Conservation (phyloP, 2,888 invertebrate genomes). For the Timema podura region DNA sequence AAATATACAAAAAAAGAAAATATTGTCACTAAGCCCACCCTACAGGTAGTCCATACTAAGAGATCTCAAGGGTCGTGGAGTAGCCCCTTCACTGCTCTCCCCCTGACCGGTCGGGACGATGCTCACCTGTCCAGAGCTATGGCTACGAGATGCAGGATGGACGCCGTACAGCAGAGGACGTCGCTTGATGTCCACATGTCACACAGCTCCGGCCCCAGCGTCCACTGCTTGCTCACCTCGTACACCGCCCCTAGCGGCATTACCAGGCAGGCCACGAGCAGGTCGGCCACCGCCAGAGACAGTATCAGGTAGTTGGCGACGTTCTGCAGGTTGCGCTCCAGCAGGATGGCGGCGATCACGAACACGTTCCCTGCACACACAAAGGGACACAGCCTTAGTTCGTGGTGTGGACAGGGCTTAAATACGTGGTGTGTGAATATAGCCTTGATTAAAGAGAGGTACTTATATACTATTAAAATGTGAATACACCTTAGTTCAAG, state of each 20-base stretch:
- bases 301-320: conserved; percentile 89
- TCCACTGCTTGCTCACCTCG: conserved; percentile 77
- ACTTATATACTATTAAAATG: no score
- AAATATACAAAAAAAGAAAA: no score
- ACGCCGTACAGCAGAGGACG: conserved; percentile 85
- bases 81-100: no score
- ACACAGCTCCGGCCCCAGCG: conserved; percentile 79
- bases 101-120: not conserved
- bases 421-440: no score
- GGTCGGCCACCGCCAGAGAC: conserved; percentile 86
- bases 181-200: conserved; percentile 94
- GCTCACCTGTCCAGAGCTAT: conserved; percentile 75
- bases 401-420: no score
- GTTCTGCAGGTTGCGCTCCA: conserved; percentile 81
- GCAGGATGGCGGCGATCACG: conserved; percentile 86
- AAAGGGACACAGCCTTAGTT: not conserved
- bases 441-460: no score
- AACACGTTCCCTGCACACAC: conserved; percentile 78
- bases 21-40: no score
- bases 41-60: no score
- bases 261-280: conserved; percentile 79
- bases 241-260: conserved; percentile 72
- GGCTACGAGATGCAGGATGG: conserved; percentile 75
- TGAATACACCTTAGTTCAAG: no score
- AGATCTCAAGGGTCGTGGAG: no score